Conservation (phyloP, 2,888 invertebrate species). For the Schrankia costaestrigalis region DNA sequence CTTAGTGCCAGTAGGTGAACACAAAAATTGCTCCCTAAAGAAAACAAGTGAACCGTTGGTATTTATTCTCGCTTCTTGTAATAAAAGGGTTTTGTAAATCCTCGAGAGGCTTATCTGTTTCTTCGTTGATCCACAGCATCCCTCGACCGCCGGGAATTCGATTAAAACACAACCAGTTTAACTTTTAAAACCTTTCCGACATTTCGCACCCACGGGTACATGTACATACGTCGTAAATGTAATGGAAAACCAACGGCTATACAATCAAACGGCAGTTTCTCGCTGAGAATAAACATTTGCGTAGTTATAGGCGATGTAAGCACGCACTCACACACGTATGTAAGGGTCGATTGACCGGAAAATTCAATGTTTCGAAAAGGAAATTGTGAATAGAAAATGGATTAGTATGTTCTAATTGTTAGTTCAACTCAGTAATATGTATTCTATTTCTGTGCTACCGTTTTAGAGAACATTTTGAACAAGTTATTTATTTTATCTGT, state of each 20-base stretch:
- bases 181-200: conserved; percentile 55
- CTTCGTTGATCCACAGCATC: conserved; percentile 19
- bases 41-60: background rate
- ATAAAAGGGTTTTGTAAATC: conserved; percentile 11
- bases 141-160: conserved; percentile 48
- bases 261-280: conserved; percentile 27
- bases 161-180: conserved; percentile 57
- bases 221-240: conserved; percentile 39
- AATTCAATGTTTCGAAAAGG: conserved; percentile 14
- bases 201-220: conserved; percentile 40
- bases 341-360: conserved; percentile 23
- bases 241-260: conserved; percentile 46
- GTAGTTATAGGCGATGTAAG: background rate
- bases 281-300: conserved; percentile 8
- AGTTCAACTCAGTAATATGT: background rate
- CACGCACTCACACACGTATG: conserved; percentile 2
- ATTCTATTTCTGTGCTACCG: background rate
- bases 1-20: too few species aligned
- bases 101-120: conserved; percentile 17
- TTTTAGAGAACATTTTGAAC: too few species aligned
- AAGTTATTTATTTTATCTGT: too few species aligned
- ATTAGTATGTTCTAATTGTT: conserved; percentile 1
- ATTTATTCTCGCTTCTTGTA: background rate
- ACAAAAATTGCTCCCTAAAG: background rate
- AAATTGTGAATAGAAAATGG: conserved; percentile 2